These are phyloP conservation scores for Phengaris arion DNA, from an alignment of 2,888 invertebrate species.

Conservation along the genomic window DNA sequence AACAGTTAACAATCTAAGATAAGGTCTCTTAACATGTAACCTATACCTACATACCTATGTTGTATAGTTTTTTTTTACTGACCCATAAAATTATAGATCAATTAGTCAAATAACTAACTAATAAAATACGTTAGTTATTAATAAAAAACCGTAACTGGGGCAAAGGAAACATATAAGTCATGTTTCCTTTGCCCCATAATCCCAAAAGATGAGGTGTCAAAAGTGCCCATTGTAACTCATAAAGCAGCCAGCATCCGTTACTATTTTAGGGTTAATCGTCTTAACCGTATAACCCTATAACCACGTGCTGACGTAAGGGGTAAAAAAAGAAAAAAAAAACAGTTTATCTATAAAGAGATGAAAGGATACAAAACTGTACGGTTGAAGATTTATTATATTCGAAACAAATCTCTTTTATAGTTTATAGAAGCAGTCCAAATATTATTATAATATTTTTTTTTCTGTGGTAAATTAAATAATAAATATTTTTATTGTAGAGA, in stretches of 20 bases:
- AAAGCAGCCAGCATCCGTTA: slow-evolving; percentile 57
- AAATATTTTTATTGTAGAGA: background rate
- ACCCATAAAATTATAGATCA: too few relatives aligned
- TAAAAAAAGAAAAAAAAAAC: slow-evolving; percentile 43
- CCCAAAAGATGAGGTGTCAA: slow-evolving; percentile 10
- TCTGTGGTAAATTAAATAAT: background rate
- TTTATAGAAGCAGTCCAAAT: background rate
- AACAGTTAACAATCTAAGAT: too few relatives aligned
- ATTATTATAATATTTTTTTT: background rate
- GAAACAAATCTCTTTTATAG: background rate
- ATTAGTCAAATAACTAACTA: background rate
- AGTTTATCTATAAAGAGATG: background rate
- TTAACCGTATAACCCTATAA: slow-evolving; percentile 56
- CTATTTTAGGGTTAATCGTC: slow-evolving; percentile 63
- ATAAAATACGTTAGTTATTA: background rate
- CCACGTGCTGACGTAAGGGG: slow-evolving; percentile 68
- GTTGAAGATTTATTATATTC: slow-evolving; percentile 10
- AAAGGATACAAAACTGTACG: slow-evolving; percentile 9
- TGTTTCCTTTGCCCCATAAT: slow-evolving; percentile 4
- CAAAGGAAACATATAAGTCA: background rate
- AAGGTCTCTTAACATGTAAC: too few relatives aligned
- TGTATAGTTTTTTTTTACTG: too few relatives aligned
- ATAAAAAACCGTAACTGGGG: slow-evolving; percentile 5
- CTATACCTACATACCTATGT: too few relatives aligned
- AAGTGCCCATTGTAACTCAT: slow-evolving; percentile 9